Evolutionary conservation across 2,888 invertebrate genomes (phyloP), one percentile per base, ranked within the genome.

Genomic region (Drosophila koepferae): DNA sequence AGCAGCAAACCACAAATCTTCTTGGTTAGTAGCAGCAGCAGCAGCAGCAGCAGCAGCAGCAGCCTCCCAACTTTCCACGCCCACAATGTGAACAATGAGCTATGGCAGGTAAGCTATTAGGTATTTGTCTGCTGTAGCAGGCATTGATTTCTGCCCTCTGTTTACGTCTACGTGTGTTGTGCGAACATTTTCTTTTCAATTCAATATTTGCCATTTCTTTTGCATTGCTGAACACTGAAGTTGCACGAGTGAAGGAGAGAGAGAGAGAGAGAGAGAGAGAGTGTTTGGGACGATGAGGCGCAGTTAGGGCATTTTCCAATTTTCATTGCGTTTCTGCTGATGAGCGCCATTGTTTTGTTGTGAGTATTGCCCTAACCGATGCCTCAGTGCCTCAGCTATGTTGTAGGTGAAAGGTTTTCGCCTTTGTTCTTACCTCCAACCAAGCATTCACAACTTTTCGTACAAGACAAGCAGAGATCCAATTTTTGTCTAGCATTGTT

Each of bases 241-340:
- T 23, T 46, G 23, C 7, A 3, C 14, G 46, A 46, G 23, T 4
- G 23, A 23, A 9, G 8, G 28, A 16, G 48, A 16, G 48, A 3
- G 16, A 28, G 16, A 28, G 16, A 9, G 48, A 16, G 28, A 9
- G 48, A 28, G 48, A 1, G 16, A 16, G 46, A 3, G 23, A 0
- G 23, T 4, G 38, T 23, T 2, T 23, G 23, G 4, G 5, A 14
- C 14, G 38, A 10, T 23, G 23, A 14, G 12, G 18, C 28, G 23
- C 51, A 51, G 51, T 51, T 51, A 14, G 51, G 10, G 71, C 62
- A 77, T 76, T 82, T 90, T 89, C 77, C 81, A 76, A 83, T 83
- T 82, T 90, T 77, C 86, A 83, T 77, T 81, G 89, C 83, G 68
- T 74, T 79, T 68, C 88, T 82, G 86, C 79, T 90, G 86, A 86